Evolutionary conservation across 2,113 vertebrate species (phyloP).

Genomic region (Festucalex cinctus): DNA sequence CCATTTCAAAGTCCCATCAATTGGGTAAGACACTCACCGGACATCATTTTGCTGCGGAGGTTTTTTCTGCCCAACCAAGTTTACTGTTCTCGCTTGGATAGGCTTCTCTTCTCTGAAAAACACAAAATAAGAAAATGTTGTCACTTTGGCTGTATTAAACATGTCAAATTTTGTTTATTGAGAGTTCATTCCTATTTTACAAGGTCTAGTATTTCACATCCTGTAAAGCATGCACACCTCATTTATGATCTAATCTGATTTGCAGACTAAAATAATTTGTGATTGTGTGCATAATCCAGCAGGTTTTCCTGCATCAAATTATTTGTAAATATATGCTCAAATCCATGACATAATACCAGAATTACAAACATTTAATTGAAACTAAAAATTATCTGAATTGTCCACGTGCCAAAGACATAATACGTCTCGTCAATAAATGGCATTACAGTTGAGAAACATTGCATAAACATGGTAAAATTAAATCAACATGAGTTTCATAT

Average conservation of each 20-base stretch:
- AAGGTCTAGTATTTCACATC: background rate
- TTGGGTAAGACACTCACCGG: conserved; percentile 58
- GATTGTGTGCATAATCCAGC: background rate
- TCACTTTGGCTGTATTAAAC: conserved; percentile 12
- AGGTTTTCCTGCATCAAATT: too few relatives aligned
- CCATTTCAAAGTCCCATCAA: background rate
- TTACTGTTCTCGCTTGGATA: conserved; percentile 75
- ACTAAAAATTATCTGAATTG: background rate
- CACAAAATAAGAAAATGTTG: conserved; percentile 14
- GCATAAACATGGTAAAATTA: too few relatives aligned
- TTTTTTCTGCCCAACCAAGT: conserved; percentile 79
- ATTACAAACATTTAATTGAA: background rate
- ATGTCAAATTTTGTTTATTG: background rate
- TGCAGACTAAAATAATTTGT: background rate
- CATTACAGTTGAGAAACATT: too few relatives aligned
- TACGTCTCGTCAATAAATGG: background rate
- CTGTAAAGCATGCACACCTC: background rate
- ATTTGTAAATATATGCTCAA: background rate
- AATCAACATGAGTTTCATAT: background rate
- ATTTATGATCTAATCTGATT: background rate
- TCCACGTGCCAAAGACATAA: background rate
- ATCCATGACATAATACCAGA: background rate
- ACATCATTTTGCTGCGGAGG: conserved; percentile 76
- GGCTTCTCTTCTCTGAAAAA: conserved; percentile 76
- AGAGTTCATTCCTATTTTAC: background rate